These are phyloP conservation scores for Pluvialis apricaria DNA, from an alignment of 2,113 vertebrate genomes.

Conservation along the genomic window DNA sequence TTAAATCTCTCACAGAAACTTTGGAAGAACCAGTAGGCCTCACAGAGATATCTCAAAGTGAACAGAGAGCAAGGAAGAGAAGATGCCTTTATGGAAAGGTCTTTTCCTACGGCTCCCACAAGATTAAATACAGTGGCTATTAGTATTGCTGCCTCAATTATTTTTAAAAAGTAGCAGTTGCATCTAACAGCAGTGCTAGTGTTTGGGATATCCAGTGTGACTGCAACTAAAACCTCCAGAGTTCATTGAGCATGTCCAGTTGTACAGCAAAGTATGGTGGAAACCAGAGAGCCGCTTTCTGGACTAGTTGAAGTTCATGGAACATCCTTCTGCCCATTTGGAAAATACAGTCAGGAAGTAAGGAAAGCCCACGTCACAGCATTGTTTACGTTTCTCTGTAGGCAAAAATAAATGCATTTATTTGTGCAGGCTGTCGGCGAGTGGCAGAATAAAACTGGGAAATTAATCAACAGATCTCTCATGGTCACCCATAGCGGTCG, in stretches of 20 bases:
- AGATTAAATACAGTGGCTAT: background rate
- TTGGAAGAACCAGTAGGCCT: background rate
- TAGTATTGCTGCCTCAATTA: background rate
- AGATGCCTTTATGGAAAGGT: accelerated
- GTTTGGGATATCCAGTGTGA: background rate
- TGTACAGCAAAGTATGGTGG: background rate
- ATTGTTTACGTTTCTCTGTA: background rate
- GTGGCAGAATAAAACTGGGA: background rate
- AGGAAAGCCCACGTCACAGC: background rate
- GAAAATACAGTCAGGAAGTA: background rate
- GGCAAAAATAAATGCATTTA: background rate
- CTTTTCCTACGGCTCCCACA: background rate
- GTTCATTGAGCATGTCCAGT: background rate
- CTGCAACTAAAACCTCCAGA: background rate
- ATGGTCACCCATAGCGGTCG: background rate
- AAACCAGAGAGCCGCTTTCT: background rate
- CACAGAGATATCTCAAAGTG: background rate
- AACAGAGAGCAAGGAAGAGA: background rate
- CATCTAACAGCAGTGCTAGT: background rate
- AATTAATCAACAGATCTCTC: background rate
- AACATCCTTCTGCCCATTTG: background rate
- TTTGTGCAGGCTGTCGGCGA: background rate
- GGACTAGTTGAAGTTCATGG: background rate
- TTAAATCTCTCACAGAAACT: background rate
- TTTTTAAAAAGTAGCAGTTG: background rate